Base-by-base conservation (phyloP, 2,113 vertebrate genomes). In the Lophius piscatorius region DNA sequence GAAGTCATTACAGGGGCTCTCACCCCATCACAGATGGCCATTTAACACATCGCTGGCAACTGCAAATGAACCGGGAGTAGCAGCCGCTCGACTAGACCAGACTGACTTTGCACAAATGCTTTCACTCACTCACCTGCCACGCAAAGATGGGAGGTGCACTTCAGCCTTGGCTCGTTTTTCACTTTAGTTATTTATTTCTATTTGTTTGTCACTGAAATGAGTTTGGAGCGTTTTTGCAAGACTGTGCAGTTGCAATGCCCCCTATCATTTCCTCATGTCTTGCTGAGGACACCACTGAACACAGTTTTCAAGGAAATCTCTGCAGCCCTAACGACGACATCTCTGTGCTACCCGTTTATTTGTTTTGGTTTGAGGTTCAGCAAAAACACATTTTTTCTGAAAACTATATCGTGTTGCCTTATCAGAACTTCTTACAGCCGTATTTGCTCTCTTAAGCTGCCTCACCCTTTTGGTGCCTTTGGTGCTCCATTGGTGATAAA, bases 31-130 rank as follows among this genome's bases (percentile, higher is more conserved):
- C 84, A 89, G 84, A 88, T 85, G 88, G 89, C 63, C 82, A 83
- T 89, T 87, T 87, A 87, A 88, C 88, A 88, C 84, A 86, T 90
- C 83, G 58, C 76, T 83, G 86, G 82, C 80, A 82, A 65, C 78
- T 42, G 74, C 83, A 87, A 88, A 90, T 85, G 81, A 83, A 82
- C 57, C 81, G 56, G 77, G 76, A 68, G 76, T n/a, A 77, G 78
- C 72, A 66, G 70, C 67, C 73, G 57, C 66, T 69, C 18, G 64
- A 66, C 71, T 70, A 57, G 78, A 67, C 72, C 75, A 23, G 35
- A 54, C 45, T 50, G 61, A 65, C 64, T 82, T 61, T 68, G 77
- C 79, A 76, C 84, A 81, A 83, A 88, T 77, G 82, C 80, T 84
- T 82, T 85, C 68, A 76, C 78, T 70, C 66, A 1, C 74, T 81